These are phyloP conservation scores for Saccopteryx leptura DNA, from an alignment of 2,113 vertebrate genomes.

Conservation along the genomic window DNA sequence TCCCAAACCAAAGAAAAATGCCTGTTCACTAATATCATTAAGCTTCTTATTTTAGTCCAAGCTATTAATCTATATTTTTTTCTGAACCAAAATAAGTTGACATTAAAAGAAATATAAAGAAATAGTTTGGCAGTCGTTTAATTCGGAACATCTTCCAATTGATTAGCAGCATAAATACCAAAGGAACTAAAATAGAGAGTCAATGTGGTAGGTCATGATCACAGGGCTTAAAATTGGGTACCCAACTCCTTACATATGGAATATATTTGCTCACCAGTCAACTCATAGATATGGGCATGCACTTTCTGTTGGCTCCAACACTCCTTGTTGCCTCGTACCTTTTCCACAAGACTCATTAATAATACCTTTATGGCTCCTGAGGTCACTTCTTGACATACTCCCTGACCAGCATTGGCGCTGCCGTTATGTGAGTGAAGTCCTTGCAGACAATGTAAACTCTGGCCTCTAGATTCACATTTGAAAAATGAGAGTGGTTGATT, in stretches of 20 bases:
- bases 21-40: not conserved
- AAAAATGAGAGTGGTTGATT: slow-evolving; percentile 24
- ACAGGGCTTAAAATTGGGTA: not conserved
- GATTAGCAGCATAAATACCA: not conserved
- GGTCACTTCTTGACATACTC: not conserved
- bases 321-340: not conserved
- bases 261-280: not conserved
- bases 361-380: not conserved
- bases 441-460: not conserved
- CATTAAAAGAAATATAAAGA: not conserved
- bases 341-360: not conserved
- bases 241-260: not conserved
- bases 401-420: not conserved
- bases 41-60: not conserved
- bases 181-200: not conserved
- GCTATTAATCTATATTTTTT: not conserved
- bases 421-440: not conserved
- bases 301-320: not conserved
- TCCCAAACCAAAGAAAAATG: not conserved
- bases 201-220: not conserved
- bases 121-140: not conserved
- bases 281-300: not conserved
- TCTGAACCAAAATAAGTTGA: not conserved
- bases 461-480: not conserved
- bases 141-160: not conserved